Conservation (phyloP, 2,113 vertebrate species). For the Symphodus melops region DNA sequence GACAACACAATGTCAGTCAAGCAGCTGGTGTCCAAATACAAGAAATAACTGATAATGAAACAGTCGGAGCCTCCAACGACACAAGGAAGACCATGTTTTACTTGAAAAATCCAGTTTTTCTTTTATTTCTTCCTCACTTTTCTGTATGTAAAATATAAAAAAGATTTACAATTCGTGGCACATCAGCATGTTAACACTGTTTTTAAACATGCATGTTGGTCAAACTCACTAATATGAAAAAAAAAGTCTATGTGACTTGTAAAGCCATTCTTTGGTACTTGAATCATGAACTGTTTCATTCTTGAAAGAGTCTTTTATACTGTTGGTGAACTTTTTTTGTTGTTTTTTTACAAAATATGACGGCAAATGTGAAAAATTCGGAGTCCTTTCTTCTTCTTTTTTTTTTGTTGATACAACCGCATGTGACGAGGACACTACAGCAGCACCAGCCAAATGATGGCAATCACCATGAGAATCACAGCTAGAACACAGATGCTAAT, state of each 20-base stretch:
- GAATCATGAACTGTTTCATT: conserved; percentile 8
- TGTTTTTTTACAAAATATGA: conserved; percentile 44
- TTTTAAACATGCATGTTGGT: conserved; percentile 17
- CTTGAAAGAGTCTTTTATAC: conserved; percentile 17
- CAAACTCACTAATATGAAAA: conserved; percentile 4
- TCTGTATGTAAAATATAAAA: conserved; percentile 42
- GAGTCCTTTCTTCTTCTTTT: conserved; percentile 15
- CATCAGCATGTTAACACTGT: conserved; percentile 30
- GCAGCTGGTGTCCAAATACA: conserved; percentile 88
- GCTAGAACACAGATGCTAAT: conserved; percentile 96
- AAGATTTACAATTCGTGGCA: conserved; percentile 36
- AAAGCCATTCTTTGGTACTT: not conserved
- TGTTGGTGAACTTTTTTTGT: conserved; percentile 30
- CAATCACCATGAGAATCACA: conserved; percentile 94
- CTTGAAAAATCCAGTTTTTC: not conserved
- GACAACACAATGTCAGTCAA: conserved; percentile 82
- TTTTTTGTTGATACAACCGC: not conserved
- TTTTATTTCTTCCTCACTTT: conserved; percentile 29
- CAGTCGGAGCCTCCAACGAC: not conserved
- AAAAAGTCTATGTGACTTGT: not conserved
- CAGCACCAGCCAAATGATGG: conserved; percentile 93
- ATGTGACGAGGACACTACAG: conserved; percentile 75
- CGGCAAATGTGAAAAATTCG: conserved; percentile 17
- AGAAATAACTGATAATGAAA: conserved; percentile 82
- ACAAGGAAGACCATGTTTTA: conserved; percentile 5